Percentiles rank a stretch among this genome's conserved stretches.
phyloP scores from a whole-genome alignment of 2,888 invertebrate genomes.

The Fragum fragum region DNA sequence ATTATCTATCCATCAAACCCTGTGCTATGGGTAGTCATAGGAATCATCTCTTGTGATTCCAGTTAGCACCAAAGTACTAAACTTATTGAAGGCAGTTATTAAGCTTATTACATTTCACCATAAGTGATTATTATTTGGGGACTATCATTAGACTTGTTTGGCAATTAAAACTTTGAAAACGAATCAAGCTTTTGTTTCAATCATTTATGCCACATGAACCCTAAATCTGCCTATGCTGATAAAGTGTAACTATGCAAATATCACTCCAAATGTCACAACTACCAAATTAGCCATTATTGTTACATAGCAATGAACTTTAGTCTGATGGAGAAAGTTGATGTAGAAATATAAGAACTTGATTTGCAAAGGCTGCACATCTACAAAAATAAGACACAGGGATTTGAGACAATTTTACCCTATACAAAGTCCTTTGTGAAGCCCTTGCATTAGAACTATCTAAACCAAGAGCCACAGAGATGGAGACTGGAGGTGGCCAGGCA shows the following conservation, averaged over 20 bases:
- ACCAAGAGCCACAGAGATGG: conserved; percentile 37
- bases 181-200: background rate
- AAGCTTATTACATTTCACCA: no score
- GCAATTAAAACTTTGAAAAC: no score
- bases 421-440: conserved; percentile 28
- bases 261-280: background rate
- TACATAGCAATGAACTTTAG: background rate
- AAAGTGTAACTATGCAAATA: background rate
- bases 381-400: conserved; percentile 25
- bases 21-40: no score
- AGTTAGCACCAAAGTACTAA: no score
- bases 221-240: conserved; percentile 31
- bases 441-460: conserved; percentile 45
- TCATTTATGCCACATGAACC: background rate
- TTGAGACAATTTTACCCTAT: conserved; percentile 31
- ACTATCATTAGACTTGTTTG: no score
- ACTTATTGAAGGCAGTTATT: no score
- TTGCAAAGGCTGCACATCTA: conserved; percentile 42
- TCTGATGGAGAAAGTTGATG: conserved; percentile 2
- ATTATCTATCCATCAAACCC: no score
- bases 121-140: no score
- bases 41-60: no score
- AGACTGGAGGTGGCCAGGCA: background rate
- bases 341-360: conserved; percentile 8
- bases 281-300: conserved; percentile 3